Evolutionary conservation across 1,140 invertebrate species (phyloP).

Genomic region (Stegodyphus dumicola): DNA sequence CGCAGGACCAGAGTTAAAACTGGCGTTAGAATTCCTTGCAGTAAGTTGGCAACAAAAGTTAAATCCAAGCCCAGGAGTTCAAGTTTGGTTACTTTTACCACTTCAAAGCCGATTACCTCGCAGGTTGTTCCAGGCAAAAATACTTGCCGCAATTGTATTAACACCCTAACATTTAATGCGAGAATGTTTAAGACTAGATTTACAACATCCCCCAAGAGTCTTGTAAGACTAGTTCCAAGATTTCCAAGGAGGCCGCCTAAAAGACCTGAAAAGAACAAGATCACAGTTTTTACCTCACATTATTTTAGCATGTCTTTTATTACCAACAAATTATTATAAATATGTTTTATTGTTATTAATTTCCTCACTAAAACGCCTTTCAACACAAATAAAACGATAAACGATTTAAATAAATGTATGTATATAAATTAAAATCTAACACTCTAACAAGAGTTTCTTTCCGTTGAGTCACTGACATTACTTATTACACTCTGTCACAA

Average conservation of each 20-base stretch:
- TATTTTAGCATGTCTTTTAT: too few species aligned
- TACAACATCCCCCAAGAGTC: slow-evolving; percentile 23
- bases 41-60: background rate
- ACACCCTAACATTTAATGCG: slow-evolving; percentile 12
- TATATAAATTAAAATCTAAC: too few species aligned
- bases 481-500: too few species aligned
- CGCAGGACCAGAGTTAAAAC: background rate
- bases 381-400: too few species aligned
- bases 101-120: background rate
- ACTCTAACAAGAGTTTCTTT: too few species aligned
- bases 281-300: too few species aligned
- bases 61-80: background rate
- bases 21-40: background rate
- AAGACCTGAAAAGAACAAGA: slow-evolving; percentile 14
- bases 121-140: slow-evolving; percentile 1
- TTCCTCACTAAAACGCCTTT: too few species aligned
- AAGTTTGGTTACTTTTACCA: background rate
- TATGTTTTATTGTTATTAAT: too few species aligned
- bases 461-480: too few species aligned
- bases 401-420: too few species aligned
- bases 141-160: slow-evolving; percentile 1
- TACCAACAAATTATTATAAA: too few species aligned
- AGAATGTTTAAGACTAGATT: slow-evolving; percentile 27
- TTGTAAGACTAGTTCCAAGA: slow-evolving; percentile 2
- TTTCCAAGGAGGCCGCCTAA: slow-evolving; percentile 28